Evolutionary conservation across 1,140 invertebrate genomes (phyloP).

Genomic region (Penaeus indicus): DNA sequence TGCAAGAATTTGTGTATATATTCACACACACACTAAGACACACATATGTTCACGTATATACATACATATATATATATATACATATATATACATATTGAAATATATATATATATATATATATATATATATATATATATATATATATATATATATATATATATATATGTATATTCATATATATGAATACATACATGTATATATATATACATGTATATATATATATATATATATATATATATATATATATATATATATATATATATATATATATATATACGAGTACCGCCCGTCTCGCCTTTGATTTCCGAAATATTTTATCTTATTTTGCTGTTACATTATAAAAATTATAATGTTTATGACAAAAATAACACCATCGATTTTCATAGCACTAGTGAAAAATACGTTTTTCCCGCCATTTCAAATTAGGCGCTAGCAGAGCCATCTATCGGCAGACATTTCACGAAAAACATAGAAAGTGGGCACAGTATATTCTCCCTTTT

Average conservation of each 20-base stretch:
- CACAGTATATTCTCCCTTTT: no score
- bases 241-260: constrained; percentile 42
- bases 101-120: constrained; percentile 28
- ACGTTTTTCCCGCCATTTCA: no score
- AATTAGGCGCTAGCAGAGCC: no score
- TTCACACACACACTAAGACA: no score
- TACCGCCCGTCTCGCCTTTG: no score
- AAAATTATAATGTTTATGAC: no score
- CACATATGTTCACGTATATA: not conserved
- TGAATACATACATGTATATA: constrained; percentile 35
- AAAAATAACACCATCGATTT: no score
- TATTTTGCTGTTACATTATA: no score
- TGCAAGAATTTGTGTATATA: not conserved
- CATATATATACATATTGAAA: constrained; percentile 22
- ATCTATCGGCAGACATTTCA: no score
- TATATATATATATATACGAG: constrained; percentile 47
- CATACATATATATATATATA: not conserved
- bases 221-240: constrained; percentile 44
- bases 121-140: constrained; percentile 21
- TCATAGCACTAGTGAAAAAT: no score
- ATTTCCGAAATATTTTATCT: no score
- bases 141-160: constrained; percentile 21
- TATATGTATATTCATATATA: constrained; percentile 12
- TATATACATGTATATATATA: constrained; percentile 44
- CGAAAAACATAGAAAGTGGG: no score